These are phyloP conservation scores for Parthenolecanium corni DNA, from an alignment of 2,888 invertebrate species.

Conservation along the genomic window DNA sequence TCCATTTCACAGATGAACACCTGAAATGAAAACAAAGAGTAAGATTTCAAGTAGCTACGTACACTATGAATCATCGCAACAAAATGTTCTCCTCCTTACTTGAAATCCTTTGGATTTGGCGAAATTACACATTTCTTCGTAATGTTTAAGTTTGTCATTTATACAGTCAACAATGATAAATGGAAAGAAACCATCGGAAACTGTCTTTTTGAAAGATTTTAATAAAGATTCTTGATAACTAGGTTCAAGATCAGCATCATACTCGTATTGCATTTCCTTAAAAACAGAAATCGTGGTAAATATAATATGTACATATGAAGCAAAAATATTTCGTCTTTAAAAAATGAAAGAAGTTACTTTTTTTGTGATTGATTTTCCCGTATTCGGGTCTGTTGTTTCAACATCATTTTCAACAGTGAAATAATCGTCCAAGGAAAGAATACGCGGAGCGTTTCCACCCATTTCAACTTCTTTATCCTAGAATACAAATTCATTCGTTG, in stretches of 20 bases:
- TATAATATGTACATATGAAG: neutral
- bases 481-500: neutral
- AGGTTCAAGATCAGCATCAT: conserved; percentile 70
- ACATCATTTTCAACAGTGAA: conserved; percentile 79
- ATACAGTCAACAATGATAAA: conserved; percentile 88
- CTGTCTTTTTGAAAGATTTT: conserved; percentile 80
- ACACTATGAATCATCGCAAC: neutral
- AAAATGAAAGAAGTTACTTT: conserved; percentile 32
- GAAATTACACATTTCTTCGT: conserved; percentile 78
- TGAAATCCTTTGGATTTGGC: conserved; percentile 76
- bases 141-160: conserved; percentile 67
- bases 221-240: conserved; percentile 68
- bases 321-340: neutral
- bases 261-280: conserved; percentile 77
- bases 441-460: conserved; percentile 78
- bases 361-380: conserved; percentile 44
- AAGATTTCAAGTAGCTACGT: neutral
- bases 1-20: conserved; percentile 85
- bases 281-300: conserved; percentile 35
- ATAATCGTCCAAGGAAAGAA: conserved; percentile 90
- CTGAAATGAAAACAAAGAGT: conserved; percentile 42
- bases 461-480: conserved; percentile 63
- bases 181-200: conserved; percentile 79
- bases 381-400: conserved; percentile 54
- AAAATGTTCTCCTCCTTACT: conserved; percentile 42